These are phyloP conservation scores for Oplegnathus fasciatus DNA, from an alignment of 2,113 vertebrate genomes.

Conservation along the genomic window DNA sequence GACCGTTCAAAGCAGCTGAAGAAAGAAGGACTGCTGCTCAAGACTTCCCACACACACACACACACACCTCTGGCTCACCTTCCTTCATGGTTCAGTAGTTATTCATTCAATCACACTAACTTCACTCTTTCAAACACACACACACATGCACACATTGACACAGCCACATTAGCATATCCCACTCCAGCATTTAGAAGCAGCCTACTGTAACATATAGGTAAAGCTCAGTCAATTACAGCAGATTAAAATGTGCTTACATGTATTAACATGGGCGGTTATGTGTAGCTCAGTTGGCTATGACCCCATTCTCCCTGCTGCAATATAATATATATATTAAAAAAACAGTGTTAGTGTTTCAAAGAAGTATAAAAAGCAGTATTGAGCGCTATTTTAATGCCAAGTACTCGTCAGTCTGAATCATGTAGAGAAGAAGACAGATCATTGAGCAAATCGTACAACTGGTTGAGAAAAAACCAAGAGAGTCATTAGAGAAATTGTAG, in stretches of 20 bases:
- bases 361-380: not conserved
- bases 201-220: conserved; percentile 42
- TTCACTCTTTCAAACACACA: conserved; percentile 43
- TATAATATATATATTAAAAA: not conserved
- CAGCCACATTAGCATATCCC: conserved; percentile 50
- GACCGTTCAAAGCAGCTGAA: conserved; percentile 45
- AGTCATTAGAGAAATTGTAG: not conserved
- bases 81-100: conserved; percentile 64
- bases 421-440: not conserved
- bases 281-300: conserved; percentile 15
- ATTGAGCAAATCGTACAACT: not conserved
- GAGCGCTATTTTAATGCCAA: not conserved
- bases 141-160: conserved; percentile 14
- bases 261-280: conserved; percentile 36
- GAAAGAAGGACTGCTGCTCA: conserved; percentile 12
- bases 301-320: not conserved
- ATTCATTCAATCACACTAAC: conserved; percentile 57
- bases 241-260: conserved; percentile 59
- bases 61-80: conserved; percentile 58
- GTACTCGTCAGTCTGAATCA: not conserved
- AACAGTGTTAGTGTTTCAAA: not conserved
- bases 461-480: not conserved
- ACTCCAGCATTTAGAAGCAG: conserved; percentile 42
- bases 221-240: conserved; percentile 48
- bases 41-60: conserved; percentile 2